A percentile compares a stretch with the other conserved stretches of the same genome.
Conservation (phyloP, 2,797 vertebrate species). For the Chelon labrosus region DNA sequence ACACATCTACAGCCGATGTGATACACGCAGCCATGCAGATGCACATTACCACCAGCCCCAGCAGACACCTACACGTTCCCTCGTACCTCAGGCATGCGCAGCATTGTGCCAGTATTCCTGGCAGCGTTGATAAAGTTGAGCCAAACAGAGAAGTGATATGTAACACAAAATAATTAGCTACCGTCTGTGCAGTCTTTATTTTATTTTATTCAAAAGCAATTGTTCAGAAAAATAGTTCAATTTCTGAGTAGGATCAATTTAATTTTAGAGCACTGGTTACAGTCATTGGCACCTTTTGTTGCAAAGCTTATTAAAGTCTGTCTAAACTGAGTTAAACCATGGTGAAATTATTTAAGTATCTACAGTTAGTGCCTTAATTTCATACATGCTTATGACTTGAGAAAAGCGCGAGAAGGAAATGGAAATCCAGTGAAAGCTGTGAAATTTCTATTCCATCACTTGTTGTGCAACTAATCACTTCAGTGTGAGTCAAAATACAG, state of each 20-base stretch:
- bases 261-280: constrained; percentile 53
- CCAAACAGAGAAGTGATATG: constrained; percentile 33
- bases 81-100: constrained; percentile 42
- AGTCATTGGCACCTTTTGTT: constrained; percentile 63
- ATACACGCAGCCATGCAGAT: constrained; percentile 41
- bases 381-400: constrained; percentile 37
- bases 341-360: constrained; percentile 58
- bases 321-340: constrained; percentile 59
- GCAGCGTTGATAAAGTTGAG: constrained; percentile 43
- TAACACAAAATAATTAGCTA: constrained; percentile 14
- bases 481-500: constrained; percentile 18
- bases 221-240: constrained; percentile 45
- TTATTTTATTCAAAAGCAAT: constrained; percentile 27
- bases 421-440: constrained; percentile 38
- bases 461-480: constrained; percentile 30
- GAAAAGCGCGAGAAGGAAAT: constrained; percentile 33
- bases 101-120: constrained; percentile 25
- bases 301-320: constrained; percentile 62
- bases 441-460: constrained; percentile 29
- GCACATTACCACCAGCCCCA: constrained; percentile 53
- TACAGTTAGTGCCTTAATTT: constrained; percentile 59
- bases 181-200: constrained; percentile 12
- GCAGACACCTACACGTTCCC: constrained; percentile 59
- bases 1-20: constrained; percentile 34
- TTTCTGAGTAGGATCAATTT: constrained; percentile 54